Percentiles rank a stretch among this genome's conserved stretches.
Evolutionary conservation across 2,797 vertebrate species (phyloP).

Genomic region (Phylloscopus collybita): DNA sequence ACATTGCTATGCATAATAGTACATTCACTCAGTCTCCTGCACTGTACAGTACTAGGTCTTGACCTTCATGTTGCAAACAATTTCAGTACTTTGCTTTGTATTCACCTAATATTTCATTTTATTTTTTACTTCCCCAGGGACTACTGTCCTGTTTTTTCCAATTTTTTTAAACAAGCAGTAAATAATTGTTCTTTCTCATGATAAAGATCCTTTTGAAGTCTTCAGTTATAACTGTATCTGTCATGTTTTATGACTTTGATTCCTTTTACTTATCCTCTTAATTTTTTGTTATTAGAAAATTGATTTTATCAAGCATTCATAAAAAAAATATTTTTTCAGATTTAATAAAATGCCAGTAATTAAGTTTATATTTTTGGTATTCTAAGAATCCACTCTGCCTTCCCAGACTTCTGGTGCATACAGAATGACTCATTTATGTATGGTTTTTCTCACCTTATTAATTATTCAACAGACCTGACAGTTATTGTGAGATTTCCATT

Average conservation of each 20-base stretch:
- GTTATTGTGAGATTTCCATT: neutral
- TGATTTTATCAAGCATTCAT: conserved; percentile 33
- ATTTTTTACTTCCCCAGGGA: neutral
- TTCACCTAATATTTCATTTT: neutral
- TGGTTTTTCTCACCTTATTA: conserved; percentile 28
- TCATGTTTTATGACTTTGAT: neutral
- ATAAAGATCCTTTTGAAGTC: neutral
- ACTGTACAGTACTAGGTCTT: neutral
- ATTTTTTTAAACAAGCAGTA: neutral
- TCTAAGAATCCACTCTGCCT: neutral
- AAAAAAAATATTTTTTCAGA: neutral
- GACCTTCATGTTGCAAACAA: neutral
- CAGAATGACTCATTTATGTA: conserved; percentile 14
- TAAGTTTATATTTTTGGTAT: conserved; percentile 34
- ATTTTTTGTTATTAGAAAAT: conserved; percentile 31
- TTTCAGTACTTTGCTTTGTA: neutral
- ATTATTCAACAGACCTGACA: conserved; percentile 45
- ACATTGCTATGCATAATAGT: neutral
- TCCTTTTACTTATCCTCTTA: conserved; percentile 24
- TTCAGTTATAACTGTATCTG: neutral
- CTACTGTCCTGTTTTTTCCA: neutral
- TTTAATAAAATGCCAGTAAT: conserved; percentile 29
- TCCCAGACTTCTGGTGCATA: conserved; percentile 7
- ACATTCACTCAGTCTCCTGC: neutral
- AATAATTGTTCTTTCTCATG: neutral